Base-by-base conservation (phyloP, 2,888 invertebrate species). In the Miltochrista miniata region DNA sequence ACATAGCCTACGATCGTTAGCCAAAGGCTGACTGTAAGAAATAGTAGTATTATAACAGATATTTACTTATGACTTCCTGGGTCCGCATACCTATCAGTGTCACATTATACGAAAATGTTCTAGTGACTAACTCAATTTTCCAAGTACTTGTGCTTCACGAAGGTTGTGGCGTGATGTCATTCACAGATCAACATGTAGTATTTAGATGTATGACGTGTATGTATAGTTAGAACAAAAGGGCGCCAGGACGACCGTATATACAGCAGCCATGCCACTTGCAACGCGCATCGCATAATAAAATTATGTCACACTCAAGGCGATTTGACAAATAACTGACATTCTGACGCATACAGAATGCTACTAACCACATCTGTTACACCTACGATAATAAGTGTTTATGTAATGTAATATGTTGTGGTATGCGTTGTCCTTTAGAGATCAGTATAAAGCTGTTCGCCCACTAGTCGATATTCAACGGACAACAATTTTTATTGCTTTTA, bases 281-380 rank as follows among this genome's bases (percentile, higher is more conserved):
- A 59, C 71, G 67, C 69, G 72, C 64, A 61, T 68, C 56, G 85
- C 80, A 86, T 86, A 80, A 72, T 71, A 79, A 24, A 24, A 24
- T 24, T 24, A 81, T 76, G 67, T 58, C 59, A 58, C 54, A 61
- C 64, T 73, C 81, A 79, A 82, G 80, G 80, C 70, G 64, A 64
- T 63, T 59, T 54, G 56, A 63, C 54, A 61, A 59, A 60, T 59
- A 59, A 64, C 61, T 61, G 50, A 56, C 64, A 61, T 64, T 63
- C 67, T 70, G 53, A 56, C 45, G 52, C 50, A 55, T 49, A 51
- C 35, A 13, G 38, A 46, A 47, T 18, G 13, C 38, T 47, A 45
- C 18, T 39, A 29, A 35, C 31, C 52, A 51, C 44, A 47, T 46
- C 8, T 39, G 40, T 41, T 24, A 30, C 24, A 39, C 11, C 24